Conservation (phyloP, 2,797 vertebrate genomes). For the Sarcophilus harrisii region DNA sequence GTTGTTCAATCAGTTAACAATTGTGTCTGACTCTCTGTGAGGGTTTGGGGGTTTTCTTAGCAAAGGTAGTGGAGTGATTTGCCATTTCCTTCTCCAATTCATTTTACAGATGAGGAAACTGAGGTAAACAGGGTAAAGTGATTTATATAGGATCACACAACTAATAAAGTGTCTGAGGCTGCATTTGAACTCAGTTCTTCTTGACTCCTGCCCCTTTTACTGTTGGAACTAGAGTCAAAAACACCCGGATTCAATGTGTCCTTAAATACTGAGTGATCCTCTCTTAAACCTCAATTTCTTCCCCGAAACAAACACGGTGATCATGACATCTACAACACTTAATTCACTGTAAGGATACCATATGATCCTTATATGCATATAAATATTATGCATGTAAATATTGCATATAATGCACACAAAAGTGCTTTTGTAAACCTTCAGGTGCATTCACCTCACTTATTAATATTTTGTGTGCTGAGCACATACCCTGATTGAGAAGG, state of each 20-base stretch:
- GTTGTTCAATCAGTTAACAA: too few species aligned
- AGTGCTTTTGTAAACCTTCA: not conserved
- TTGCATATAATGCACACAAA: not conserved
- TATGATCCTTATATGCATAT: not conserved
- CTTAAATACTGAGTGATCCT: not conserved
- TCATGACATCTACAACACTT: not conserved
- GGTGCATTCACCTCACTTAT: not conserved
- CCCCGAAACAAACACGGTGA: not conserved
- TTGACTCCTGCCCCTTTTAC: not conserved
- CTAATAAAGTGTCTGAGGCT: not conserved
- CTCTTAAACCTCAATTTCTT: not conserved
- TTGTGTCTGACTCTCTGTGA: too few species aligned
- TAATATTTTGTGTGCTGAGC: not conserved
- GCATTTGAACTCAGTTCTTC: not conserved
- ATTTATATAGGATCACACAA: not conserved
- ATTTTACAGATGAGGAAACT: too few species aligned
- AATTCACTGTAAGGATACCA: not conserved
- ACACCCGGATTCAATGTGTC: not conserved
- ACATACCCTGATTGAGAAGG: constrained; percentile 52
- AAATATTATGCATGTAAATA: too few species aligned
- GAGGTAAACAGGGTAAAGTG: too few species aligned
- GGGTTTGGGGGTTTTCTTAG: too few species aligned
- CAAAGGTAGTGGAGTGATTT: too few species aligned
- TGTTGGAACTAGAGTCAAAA: not conserved
- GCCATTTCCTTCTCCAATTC: too few species aligned